Conservation (phyloP, 2,113 vertebrate species). For the Corapipo altera region DNA sequence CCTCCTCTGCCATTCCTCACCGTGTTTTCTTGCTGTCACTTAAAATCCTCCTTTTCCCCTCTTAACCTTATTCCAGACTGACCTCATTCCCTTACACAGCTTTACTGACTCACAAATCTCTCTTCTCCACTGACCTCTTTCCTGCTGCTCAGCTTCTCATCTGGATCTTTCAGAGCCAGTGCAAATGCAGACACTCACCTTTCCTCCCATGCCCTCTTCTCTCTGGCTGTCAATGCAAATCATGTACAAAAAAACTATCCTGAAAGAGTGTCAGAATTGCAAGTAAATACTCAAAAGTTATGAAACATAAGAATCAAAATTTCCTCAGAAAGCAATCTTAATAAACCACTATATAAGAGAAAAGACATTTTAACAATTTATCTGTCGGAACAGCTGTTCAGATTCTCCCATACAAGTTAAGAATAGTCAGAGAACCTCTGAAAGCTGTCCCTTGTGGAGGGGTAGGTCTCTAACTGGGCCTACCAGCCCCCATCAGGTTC, state of each 20-base stretch:
- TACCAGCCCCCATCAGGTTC: background rate
- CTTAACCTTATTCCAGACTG: constrained; percentile 52
- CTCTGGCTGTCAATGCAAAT: background rate
- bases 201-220: constrained; percentile 39
- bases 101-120: constrained; percentile 45
- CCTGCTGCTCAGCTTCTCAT: constrained; percentile 8
- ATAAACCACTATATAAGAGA: background rate
- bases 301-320: background rate
- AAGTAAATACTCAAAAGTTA: constrained; percentile 1
- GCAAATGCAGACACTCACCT: background rate
- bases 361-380: background rate
- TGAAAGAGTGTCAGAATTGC: background rate
- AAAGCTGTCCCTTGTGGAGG: background rate
- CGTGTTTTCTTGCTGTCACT: background rate
- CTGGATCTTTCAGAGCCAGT: background rate
- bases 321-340: background rate
- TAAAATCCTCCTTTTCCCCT: constrained; percentile 34
- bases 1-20: background rate
- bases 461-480: background rate
- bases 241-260: background rate
- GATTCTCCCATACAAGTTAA: background rate
- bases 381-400: background rate
- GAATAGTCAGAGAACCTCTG: background rate
- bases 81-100: constrained; percentile 31
- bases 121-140: constrained; percentile 50